Evolutionary conservation across 2,797 vertebrate species (phyloP).

Genomic region (Siniperca scherzeri): DNA sequence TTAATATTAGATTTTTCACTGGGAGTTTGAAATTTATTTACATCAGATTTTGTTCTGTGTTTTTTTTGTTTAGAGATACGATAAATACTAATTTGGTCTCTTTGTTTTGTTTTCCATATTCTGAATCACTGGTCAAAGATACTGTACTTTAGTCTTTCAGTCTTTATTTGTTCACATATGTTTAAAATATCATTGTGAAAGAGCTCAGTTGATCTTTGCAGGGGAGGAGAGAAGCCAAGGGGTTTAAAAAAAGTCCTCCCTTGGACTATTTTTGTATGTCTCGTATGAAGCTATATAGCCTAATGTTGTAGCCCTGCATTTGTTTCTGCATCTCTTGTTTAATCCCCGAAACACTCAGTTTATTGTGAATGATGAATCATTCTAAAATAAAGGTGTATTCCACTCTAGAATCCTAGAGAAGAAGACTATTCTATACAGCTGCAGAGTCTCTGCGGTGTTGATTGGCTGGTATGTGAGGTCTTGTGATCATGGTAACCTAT

Average conservation of each 20-base stretch:
- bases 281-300: not conserved
- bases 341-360: not conserved
- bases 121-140: not conserved
- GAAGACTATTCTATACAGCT: not conserved
- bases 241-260: not conserved
- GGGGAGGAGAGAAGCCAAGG: not conserved
- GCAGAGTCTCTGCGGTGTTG: constrained; percentile 27
- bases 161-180: not conserved
- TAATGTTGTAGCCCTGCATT: not conserved
- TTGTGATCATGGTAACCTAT: constrained; percentile 38
- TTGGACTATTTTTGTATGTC: too few species aligned
- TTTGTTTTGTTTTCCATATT: not conserved
- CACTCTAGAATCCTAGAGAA: not conserved
- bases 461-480: constrained; percentile 45
- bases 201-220: not conserved
- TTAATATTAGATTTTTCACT: not conserved
- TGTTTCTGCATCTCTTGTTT: not conserved
- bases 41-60: too few species aligned
- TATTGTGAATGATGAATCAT: not conserved
- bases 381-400: not conserved
- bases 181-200: too few species aligned
- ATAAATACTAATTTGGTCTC: not conserved
- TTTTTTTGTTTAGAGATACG: not conserved
- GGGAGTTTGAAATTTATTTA: not conserved
- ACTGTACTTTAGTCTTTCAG: not conserved